These are phyloP conservation scores for Otocyon megalotis DNA, from an alignment of 2,113 vertebrate species.

Conservation along the genomic window DNA sequence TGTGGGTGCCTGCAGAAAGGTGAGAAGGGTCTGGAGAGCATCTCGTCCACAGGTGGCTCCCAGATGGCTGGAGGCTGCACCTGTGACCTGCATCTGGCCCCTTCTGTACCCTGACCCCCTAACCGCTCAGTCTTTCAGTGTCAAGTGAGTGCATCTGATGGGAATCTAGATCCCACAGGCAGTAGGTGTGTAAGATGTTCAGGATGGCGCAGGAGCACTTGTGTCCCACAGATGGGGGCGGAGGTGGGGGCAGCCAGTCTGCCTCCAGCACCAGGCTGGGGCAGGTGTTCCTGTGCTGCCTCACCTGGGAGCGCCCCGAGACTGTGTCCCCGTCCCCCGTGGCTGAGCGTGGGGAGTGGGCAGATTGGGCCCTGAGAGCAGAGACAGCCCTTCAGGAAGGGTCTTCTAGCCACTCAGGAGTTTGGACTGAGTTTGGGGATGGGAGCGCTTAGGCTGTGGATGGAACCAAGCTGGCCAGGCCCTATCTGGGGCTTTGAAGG, in stretches of 20 bases:
- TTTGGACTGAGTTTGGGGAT: not conserved
- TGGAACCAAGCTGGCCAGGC: too few species aligned
- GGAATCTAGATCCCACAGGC: not conserved
- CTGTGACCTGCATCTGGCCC: not conserved
- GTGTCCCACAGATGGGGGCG: fast-evolving
- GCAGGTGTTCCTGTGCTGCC: fast-evolving
- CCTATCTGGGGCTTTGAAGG: not conserved
- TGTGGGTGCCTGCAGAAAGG: fast-evolving
- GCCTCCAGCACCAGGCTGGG: not conserved
- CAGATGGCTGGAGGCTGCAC: not conserved
- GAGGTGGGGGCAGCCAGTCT: too few species aligned
- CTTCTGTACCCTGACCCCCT: fast-evolving
- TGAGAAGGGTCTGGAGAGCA: not conserved
- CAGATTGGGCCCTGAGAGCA: not conserved
- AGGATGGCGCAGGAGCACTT: not conserved
- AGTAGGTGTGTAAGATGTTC: not conserved
- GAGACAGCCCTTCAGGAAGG: not conserved
- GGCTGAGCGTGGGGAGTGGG: too few species aligned
- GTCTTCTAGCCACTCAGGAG: not conserved
- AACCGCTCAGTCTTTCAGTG: not conserved
- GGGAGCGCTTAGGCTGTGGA: not conserved
- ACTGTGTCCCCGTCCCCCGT: not conserved
- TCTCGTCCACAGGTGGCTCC: fast-evolving
- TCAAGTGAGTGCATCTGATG: not conserved
- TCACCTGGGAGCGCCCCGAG: not conserved